Evolutionary conservation across 2,888 invertebrate genomes (phyloP).

Genomic region (Phalangium opilio): DNA sequence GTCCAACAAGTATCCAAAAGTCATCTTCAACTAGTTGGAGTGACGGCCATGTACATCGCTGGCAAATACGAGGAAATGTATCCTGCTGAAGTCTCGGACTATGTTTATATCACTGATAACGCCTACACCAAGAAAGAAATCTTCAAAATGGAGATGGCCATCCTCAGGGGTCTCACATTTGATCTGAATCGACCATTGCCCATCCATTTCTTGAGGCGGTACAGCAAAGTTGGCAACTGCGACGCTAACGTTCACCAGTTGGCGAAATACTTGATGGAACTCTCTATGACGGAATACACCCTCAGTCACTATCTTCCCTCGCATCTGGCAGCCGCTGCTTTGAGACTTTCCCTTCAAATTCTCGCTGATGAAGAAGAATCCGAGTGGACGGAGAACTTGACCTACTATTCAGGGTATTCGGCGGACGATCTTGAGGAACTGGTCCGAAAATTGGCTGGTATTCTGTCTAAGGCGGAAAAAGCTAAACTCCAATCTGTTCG

Average conservation of each 20-base stretch:
- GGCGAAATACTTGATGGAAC: conserved; percentile 81
- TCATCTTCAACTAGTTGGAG: conserved; percentile 71
- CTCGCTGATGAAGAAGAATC: conserved; percentile 20
- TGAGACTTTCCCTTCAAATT: conserved; percentile 51
- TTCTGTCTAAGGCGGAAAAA: conserved; percentile 50
- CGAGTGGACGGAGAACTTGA: conserved; percentile 57
- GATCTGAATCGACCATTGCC: conserved; percentile 72
- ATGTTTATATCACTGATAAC: conserved; percentile 78
- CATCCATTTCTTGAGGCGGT: conserved; percentile 69
- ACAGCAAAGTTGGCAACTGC: conserved; percentile 37
- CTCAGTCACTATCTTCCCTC: conserved; percentile 63
- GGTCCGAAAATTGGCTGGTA: conserved; percentile 48
- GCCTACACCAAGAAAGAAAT: conserved; percentile 65
- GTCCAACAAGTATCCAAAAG: conserved; percentile 49
- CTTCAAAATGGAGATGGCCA: conserved; percentile 61
- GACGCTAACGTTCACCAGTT: conserved; percentile 51
- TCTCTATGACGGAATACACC: conserved; percentile 61
- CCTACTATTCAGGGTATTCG: conserved; percentile 58
- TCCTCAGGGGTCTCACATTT: conserved; percentile 59
- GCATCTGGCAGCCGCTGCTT: conserved; percentile 60
- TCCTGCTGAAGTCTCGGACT: conserved; percentile 69
- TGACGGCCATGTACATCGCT: conserved; percentile 75
- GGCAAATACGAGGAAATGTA: conserved; percentile 91
- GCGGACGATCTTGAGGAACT: conserved; percentile 51
- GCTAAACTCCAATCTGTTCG: conserved; percentile 43